These are phyloP conservation scores for Notodonta dromedarius DNA, from an alignment of 2,888 invertebrate species.

Conservation along the genomic window DNA sequence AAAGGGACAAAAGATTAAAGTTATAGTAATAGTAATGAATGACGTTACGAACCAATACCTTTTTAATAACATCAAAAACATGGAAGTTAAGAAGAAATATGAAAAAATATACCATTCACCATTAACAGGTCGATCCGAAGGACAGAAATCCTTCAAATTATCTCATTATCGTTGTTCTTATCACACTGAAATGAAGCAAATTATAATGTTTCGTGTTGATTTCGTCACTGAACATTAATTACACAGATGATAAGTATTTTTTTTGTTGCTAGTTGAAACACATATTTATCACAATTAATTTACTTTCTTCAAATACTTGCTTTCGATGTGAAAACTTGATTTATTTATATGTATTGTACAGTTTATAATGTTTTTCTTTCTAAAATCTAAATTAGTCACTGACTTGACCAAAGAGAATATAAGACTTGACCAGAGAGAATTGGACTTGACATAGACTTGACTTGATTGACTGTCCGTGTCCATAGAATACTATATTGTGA, in stretches of 20 bases:
- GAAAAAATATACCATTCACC: constrained; percentile 35
- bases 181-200: constrained; percentile 74
- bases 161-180: constrained; percentile 74
- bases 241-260: constrained; percentile 14
- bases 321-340: not conserved
- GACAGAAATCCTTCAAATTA: constrained; percentile 58
- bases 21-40: too few species aligned
- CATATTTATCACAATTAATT: constrained; percentile 6
- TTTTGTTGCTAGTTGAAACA: constrained; percentile 10
- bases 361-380: constrained; percentile 12
- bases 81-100: not conserved
- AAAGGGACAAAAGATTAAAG: too few species aligned
- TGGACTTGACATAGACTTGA: too few species aligned
- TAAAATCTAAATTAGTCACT: constrained; percentile 41
- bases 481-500: too few species aligned
- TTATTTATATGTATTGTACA: not conserved
- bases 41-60: too few species aligned
- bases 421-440: constrained; percentile 9
- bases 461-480: too few species aligned
- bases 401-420: constrained; percentile 13
- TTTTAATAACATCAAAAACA: too few species aligned
- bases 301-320: not conserved
- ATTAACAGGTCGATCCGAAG: constrained; percentile 37
- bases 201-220: constrained; percentile 38
- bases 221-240: constrained; percentile 23